Base-by-base conservation (phyloP, 1,140 invertebrate species). In the Lepidurus packardi region DNA sequence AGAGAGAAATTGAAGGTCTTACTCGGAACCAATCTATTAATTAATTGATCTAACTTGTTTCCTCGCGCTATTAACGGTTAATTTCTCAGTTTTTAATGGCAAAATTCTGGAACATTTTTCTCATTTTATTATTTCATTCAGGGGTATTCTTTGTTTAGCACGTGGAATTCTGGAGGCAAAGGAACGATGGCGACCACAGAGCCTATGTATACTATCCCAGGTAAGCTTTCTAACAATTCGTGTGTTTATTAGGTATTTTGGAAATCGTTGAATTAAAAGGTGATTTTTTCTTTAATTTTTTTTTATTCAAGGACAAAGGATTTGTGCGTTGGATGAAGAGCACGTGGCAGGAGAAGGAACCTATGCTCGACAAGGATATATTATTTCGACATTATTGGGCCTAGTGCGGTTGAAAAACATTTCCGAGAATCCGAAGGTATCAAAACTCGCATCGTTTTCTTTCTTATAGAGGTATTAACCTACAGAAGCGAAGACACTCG, bases 371-470 rank as follows among this genome's bases (percentile, higher is more conserved):
- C 88, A 91, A 84, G 94, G 93, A 41, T 96, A 94, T 81, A 92
- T 97, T 82, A 94, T 93, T 85, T 90, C 94, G 1, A 91, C 90
- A 82, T 86, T 96, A 79, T 91, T 91, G 47, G 95, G 94, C 21
- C 84, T 90, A 78, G 88, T 95, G 89, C 92, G 85, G 84, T 80
- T 82, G 65, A 43, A 34, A 73, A 41, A 25, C 41, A 24, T 47
- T 41, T 45, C 47, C 16, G 74, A 81, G 65, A 81, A 76, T 9
- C 34, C 78, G 9, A 77, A 73, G 44, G 34, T 73, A 41, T 24
- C n/a, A 77, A 44, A 4, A 43, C 16, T 73, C 16, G 34, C 43
- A 16, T 7, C 9, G 6, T 4, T 34, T 34, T 34, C 34, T 34
- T 34, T 34, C 34, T 34, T 34, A 34, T n/a, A 34, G 3, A 4